These are phyloP conservation scores for Dromococcyx pavoninus DNA, from an alignment of 2,797 vertebrate genomes.

Conservation along the genomic window DNA sequence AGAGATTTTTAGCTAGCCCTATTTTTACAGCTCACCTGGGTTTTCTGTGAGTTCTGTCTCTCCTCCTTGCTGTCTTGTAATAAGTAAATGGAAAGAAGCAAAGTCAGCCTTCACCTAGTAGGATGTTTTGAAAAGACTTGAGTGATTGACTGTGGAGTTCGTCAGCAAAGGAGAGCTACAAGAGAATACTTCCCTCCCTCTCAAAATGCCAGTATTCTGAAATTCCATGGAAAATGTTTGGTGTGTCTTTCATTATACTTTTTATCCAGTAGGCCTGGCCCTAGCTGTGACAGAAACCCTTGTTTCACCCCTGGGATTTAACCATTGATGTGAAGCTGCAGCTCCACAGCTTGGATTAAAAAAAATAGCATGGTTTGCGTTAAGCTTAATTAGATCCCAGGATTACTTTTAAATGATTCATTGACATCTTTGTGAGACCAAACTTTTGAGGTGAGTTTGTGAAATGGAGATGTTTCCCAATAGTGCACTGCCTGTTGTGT, in stretches of 20 bases:
- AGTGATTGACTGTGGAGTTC: background rate
- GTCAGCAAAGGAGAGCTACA: background rate
- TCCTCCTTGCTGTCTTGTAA: background rate
- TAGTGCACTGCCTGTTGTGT: background rate
- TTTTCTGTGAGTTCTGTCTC: background rate
- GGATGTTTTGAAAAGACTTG: background rate
- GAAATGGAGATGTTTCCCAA: rapidly evolving
- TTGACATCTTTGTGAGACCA: background rate
- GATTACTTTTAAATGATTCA: background rate
- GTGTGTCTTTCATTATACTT: background rate
- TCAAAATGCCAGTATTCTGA: background rate
- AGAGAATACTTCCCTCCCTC: background rate
- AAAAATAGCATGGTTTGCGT: background rate
- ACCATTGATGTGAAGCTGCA: background rate
- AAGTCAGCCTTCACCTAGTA: background rate
- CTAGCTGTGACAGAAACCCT: conserved; percentile 1
- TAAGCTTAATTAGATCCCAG: background rate
- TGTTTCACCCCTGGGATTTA: background rate
- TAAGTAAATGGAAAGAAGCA: background rate
- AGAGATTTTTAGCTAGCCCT: background rate
- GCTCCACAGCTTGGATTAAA: background rate
- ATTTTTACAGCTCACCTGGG: background rate
- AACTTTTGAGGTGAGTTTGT: background rate
- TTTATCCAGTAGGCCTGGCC: background rate
- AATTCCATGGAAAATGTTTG: background rate